These are phyloP conservation scores for Taurulus bubalis DNA, from an alignment of 2,113 vertebrate genomes.

Conservation along the genomic window DNA sequence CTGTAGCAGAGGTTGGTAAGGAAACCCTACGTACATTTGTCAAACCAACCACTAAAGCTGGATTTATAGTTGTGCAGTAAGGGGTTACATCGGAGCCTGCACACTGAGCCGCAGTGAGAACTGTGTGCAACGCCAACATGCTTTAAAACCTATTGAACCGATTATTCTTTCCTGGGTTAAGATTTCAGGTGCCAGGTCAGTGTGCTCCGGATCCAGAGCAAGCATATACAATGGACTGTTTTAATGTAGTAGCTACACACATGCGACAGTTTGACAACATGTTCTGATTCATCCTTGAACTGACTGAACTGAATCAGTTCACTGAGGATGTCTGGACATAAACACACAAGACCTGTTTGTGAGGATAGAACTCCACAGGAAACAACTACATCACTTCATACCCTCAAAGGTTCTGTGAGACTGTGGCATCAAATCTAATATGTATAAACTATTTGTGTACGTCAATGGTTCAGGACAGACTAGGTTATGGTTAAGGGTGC, in stretches of 20 bases:
- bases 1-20: neutral
- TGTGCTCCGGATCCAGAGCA: neutral
- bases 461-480: neutral
- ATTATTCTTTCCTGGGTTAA: neutral
- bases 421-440: neutral
- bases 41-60: neutral
- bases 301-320: neutral
- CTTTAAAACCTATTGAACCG: neutral
- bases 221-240: neutral
- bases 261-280: neutral
- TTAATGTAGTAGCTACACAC: neutral
- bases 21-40: neutral
- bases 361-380: neutral
- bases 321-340: neutral
- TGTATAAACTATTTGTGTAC: neutral
- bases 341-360: neutral
- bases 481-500: neutral
- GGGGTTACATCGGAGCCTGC: neutral
- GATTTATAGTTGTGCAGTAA: neutral
- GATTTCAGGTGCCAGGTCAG: neutral
- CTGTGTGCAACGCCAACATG: neutral
- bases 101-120: neutral
- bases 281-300: neutral
- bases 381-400: neutral
- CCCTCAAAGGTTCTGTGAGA: neutral